Evolutionary conservation across 2,113 vertebrate genomes (phyloP), one percentile per base, ranked within the genome.

Genomic region (Nothocercus nigrocapillus): DNA sequence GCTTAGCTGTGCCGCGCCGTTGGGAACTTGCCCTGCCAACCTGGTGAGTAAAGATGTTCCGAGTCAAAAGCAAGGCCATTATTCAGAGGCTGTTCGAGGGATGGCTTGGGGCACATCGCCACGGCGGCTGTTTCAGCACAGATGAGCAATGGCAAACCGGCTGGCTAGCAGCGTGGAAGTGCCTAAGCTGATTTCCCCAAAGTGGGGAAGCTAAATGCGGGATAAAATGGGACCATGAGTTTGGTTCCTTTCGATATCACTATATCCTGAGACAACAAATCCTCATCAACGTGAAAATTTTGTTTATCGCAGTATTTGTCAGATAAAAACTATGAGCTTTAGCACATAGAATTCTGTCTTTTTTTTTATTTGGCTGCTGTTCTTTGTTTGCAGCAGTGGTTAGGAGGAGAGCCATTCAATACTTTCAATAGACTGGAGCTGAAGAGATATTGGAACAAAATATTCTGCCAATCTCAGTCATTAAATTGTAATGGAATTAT

Each of bases 91-190:
- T 69, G 25, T 75, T 49, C 28, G 13, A 47, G 27, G 32, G 16
- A 22, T 61, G 44, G 27, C 68, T 40, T 32, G 20, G 32, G 40
- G 19, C n/a, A 47, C n/a, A 9, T 34, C 30, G 74, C 40, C 1
- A 0, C n/a, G 18, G 30, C 5, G 53, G 59, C 36, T 73, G 27
- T 61, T 72, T 53, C 66, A 69, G 38, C 27, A 32, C 62, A 38
- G 8, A 21, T 0, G 1, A 45, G 68, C 74, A 42, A 27, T 0
- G 3, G 27, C 7, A 1, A 15, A 56, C 54, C 54, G 30, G 54
- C 22, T 14, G 27, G 36, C 56, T 38, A 56, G 14, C 17, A 32
- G 13, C 20, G 0, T 0, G 5, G 36, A 22, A 34, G 30, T 51
- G 18, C 1, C 0, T 36, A 32, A 49, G 25, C 30, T 70, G 34